Conservation (phyloP, 2,888 invertebrate genomes). For the Dynastes maya region DNA sequence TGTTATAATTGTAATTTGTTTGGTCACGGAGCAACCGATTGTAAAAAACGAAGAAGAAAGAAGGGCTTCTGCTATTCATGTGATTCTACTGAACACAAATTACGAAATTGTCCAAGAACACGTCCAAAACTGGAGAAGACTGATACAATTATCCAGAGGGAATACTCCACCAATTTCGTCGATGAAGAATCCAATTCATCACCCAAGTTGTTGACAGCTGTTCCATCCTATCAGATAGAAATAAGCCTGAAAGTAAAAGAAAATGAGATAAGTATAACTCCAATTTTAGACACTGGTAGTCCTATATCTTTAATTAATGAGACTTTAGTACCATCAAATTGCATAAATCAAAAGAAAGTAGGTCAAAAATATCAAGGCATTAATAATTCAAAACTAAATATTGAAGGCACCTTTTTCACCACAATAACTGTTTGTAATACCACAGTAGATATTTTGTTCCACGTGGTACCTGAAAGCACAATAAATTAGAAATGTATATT, state of each 20-base stretch:
- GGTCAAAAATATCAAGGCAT: background rate
- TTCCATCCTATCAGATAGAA: background rate
- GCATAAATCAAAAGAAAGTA: background rate
- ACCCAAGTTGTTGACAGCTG: background rate
- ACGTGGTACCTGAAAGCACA: constrained; percentile 4
- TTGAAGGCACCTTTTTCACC: background rate
- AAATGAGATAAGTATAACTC: background rate
- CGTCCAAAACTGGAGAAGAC: background rate
- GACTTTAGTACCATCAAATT: background rate
- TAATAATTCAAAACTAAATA: constrained; percentile 12
- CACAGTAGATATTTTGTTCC: constrained; percentile 11
- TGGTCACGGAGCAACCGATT: background rate
- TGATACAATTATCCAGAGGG: background rate
- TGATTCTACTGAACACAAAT: background rate
- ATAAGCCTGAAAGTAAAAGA: background rate
- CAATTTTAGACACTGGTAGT: constrained; percentile 12
- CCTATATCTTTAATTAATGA: constrained; percentile 17
- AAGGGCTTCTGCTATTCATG: background rate
- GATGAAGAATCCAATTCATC: background rate
- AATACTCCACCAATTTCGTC: background rate
- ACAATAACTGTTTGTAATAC: background rate
- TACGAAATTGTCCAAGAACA: background rate
- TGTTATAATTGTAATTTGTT: background rate
- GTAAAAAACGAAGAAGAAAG: background rate
- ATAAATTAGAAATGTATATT: constrained; percentile 20